Percentiles rank a stretch among this genome's conserved stretches.
These are phyloP conservation scores for Monopis laevigella DNA, from an alignment of 2,888 invertebrate genomes.

Conservation along the genomic window DNA sequence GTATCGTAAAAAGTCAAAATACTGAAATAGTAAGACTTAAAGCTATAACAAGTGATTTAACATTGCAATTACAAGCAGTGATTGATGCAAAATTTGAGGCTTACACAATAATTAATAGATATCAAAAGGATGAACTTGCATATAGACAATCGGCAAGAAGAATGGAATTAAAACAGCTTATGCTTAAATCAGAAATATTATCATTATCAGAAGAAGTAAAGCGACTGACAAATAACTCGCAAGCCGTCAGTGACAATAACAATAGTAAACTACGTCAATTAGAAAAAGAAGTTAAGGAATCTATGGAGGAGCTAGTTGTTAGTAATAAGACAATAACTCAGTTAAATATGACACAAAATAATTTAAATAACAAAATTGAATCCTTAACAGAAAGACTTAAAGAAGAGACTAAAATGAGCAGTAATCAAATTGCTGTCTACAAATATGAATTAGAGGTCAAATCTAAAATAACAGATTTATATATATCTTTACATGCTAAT, in stretches of 20 bases:
- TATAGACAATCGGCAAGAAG: slow-evolving; percentile 85
- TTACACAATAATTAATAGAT: slow-evolving; percentile 80
- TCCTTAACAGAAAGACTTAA: slow-evolving; percentile 74
- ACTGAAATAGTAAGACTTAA: slow-evolving; percentile 78
- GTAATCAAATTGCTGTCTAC: slow-evolving; percentile 77
- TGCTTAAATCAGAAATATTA: slow-evolving; percentile 81
- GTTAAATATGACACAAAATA: slow-evolving; percentile 75
- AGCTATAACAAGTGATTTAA: slow-evolving; percentile 72
- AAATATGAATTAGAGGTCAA: slow-evolving; percentile 87
- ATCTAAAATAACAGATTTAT: slow-evolving; percentile 82
- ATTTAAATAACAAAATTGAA: slow-evolving; percentile 74
- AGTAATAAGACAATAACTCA: slow-evolving; percentile 74
- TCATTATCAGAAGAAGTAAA: slow-evolving; percentile 82
- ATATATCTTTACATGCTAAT: slow-evolving; percentile 83
- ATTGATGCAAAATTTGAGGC: slow-evolving; percentile 87
- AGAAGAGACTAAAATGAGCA: slow-evolving; percentile 78
- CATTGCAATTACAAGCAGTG: slow-evolving; percentile 78
- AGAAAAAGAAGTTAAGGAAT: slow-evolving; percentile 81
- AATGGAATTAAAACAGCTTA: slow-evolving; percentile 81
- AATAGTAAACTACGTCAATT: slow-evolving; percentile 66
- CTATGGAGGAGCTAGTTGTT: slow-evolving; percentile 80
- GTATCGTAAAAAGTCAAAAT: slow-evolving; percentile 76
- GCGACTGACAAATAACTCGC: slow-evolving; percentile 79
- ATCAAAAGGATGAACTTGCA: slow-evolving; percentile 81
- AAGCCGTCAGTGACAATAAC: slow-evolving; percentile 78